Evolutionary conservation across 2,888 invertebrate genomes (phyloP).

Genomic region (Plebejus argus): DNA sequence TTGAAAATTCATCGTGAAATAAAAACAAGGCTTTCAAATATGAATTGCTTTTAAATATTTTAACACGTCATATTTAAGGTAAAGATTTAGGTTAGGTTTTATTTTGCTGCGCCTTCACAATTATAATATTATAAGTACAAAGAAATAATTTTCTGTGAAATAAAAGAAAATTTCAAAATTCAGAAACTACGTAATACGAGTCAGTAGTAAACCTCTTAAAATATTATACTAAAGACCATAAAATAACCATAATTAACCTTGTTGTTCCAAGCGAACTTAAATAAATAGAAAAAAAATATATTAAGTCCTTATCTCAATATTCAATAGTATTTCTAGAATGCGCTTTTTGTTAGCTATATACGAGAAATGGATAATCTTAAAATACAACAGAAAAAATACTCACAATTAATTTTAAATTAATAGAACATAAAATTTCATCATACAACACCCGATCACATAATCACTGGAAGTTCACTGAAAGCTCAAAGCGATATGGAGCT

Average conservation of each 20-base stretch:
- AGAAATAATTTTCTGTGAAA: no score
- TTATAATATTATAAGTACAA: no score
- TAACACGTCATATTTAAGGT: background rate
- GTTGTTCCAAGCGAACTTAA: no score
- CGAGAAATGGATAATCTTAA: background rate
- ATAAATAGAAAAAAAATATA: no score
- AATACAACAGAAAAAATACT: background rate
- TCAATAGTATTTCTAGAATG: no score
- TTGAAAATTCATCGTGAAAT: background rate
- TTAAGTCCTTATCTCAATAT: no score
- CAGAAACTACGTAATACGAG: no score
- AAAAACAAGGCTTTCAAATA: background rate
- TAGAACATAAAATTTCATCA: background rate
- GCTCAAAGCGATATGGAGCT: constrained; percentile 26
- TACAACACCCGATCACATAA: constrained; percentile 2
- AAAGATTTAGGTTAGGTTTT: background rate
- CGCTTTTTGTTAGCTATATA: no score
- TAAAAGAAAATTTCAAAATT: no score
- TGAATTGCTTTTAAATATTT: background rate
- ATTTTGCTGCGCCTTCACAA: background rate
- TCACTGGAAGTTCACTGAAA: constrained; percentile 23
- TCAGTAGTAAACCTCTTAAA: no score
- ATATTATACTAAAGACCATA: no score
- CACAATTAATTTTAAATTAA: background rate
- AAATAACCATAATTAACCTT: no score